A percentile compares a stretch with the other conserved stretches of the same genome.
These are phyloP conservation scores for Polypterus senegalus DNA, from an alignment of 2,113 vertebrate genomes.

Conservation along the genomic window DNA sequence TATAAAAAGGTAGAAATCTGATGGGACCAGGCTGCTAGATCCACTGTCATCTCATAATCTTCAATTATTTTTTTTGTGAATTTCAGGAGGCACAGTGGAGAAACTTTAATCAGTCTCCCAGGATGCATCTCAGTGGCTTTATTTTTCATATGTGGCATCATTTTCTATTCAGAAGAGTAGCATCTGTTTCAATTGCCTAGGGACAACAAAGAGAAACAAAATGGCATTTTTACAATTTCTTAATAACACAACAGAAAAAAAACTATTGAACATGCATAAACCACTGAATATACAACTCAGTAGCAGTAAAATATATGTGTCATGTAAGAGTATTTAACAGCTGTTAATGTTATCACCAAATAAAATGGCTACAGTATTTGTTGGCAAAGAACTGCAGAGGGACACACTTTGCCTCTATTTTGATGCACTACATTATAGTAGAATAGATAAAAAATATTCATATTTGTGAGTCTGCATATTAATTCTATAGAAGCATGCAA, in stretches of 20 bases:
- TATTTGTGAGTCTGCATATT: no score
- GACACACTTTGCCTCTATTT: no score
- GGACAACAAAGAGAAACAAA: constrained; percentile 15
- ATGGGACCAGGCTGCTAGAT: constrained; percentile 19
- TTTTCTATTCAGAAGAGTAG: constrained; percentile 28
- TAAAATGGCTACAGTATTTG: no score
- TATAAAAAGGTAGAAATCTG: constrained; percentile 9
- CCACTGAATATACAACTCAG: constrained; percentile 9
- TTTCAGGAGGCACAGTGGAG: constrained; percentile 27
- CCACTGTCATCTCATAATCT: constrained; percentile 22
- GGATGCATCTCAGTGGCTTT: constrained; percentile 32
- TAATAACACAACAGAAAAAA: constrained; percentile 22
- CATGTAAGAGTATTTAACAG: no score
- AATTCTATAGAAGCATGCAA: no score
- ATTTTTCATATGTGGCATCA: not conserved
- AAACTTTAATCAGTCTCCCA: constrained; percentile 41
- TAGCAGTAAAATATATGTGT: no score
- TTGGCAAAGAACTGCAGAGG: no score
- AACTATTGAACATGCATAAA: constrained; percentile 21
- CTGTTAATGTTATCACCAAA: no score
- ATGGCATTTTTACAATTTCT: constrained; percentile 11
- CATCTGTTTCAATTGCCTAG: constrained; percentile 37
- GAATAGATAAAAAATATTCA: no score
- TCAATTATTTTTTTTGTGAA: constrained; percentile 40
- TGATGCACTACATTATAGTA: no score